Conservation (phyloP, 2,888 invertebrate genomes). For the Plebejus melissa region DNA sequence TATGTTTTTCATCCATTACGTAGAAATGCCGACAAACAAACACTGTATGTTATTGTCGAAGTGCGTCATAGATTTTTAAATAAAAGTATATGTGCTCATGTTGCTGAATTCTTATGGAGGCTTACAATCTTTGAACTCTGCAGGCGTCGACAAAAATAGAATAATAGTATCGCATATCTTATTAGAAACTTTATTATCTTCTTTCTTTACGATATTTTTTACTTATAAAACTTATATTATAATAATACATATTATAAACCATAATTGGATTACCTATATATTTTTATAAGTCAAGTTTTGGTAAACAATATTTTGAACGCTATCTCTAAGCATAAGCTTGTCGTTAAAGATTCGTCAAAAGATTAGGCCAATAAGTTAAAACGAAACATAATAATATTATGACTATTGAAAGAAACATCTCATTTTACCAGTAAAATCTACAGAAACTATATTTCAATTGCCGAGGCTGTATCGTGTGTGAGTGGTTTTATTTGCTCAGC, state of each 20-base stretch:
- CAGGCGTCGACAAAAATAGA: background rate
- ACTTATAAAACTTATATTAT: background rate
- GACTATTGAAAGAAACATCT: background rate
- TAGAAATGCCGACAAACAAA: constrained; percentile 23
- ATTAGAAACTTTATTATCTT: background rate
- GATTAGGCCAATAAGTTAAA: background rate
- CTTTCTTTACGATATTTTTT: background rate
- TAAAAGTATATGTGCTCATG: constrained; percentile 17
- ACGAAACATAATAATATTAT: background rate
- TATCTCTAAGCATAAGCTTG: too few relatives aligned
- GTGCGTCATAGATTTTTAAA: constrained; percentile 25
- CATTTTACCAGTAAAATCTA: background rate
- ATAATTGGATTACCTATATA: too few relatives aligned
- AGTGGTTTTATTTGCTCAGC: background rate
- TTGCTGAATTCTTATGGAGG: constrained; percentile 18
- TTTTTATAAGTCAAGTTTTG: too few relatives aligned
- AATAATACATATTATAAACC: too few relatives aligned
- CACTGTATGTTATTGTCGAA: constrained; percentile 14
- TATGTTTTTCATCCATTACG: constrained; percentile 26
- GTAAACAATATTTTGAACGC: too few relatives aligned
- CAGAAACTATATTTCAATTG: background rate
- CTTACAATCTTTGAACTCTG: background rate
- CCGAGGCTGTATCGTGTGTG: background rate
- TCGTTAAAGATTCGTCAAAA: background rate
- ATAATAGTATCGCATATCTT: background rate